Conservation (phyloP, 23 tunicate species). For the Pegea sp. region DNA sequence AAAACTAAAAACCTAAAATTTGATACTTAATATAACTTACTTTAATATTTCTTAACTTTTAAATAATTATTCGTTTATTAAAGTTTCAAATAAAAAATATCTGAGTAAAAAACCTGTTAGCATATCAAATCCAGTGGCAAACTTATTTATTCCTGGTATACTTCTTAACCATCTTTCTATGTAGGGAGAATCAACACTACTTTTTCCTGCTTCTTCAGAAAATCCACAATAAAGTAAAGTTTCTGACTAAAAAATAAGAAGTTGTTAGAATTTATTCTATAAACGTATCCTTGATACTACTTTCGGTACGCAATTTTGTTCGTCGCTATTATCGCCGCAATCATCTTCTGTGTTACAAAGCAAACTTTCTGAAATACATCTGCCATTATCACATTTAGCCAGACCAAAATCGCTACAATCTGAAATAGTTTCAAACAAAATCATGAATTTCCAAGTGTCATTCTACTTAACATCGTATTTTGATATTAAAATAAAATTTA, state of each 20-base stretch:
- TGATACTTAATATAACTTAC: too few species aligned
- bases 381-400: constrained; percentile 17
- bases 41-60: too few species aligned
- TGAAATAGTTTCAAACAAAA: too few species aligned
- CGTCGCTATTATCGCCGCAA: constrained; percentile 74
- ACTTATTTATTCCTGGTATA: constrained; percentile 55
- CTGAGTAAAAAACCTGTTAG: constrained; percentile 62
- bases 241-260: constrained; percentile 6
- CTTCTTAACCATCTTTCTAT: constrained; percentile 56
- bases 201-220: constrained; percentile 6
- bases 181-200: constrained; percentile 11
- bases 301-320: constrained; percentile 2
- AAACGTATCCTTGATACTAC: too few species aligned
- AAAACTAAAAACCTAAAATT: too few species aligned
- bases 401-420: constrained; percentile 7
- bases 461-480: too few species aligned
- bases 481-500: too few species aligned
- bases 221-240: constrained; percentile 36
- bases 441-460: too few species aligned
- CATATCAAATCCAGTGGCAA: constrained; percentile 54
- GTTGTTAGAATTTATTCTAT: background rate
- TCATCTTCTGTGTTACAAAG: constrained; percentile 74
- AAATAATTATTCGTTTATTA: too few species aligned
- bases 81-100: too few species aligned
- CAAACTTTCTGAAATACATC: constrained; percentile 20